Conservation (phyloP, 2,113 vertebrate genomes). For the Oenanthe oenanthe region DNA sequence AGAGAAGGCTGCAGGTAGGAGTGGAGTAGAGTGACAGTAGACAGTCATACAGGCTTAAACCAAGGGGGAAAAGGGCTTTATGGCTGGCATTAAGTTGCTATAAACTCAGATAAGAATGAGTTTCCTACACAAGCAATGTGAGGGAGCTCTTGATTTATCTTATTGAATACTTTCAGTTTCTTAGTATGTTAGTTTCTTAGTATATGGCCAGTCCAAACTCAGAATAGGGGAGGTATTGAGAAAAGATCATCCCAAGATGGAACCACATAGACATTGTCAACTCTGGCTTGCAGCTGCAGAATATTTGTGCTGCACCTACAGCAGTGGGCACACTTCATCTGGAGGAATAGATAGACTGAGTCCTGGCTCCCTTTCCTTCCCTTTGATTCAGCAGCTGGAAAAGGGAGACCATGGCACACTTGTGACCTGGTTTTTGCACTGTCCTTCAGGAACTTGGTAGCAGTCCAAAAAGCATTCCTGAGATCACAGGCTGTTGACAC, state of each 20-base stretch:
- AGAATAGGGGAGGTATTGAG: background rate
- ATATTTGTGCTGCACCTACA: background rate
- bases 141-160: background rate
- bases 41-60: background rate
- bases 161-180: background rate
- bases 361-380: background rate
- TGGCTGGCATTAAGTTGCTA: background rate
- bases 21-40: background rate
- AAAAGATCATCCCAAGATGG: background rate
- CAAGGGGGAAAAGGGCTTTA: rapidly evolving
- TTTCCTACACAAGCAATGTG: background rate
- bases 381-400: slow-evolving; percentile 26
- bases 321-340: background rate
- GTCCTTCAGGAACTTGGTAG: slow-evolving; percentile 53
- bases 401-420: background rate
- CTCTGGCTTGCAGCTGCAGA: background rate
- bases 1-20: background rate
- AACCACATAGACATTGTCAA: rapidly evolving
- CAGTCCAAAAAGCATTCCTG: slow-evolving; percentile 21
- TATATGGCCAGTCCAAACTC: background rate
- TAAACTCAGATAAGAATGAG: background rate
- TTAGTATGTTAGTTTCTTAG: background rate
- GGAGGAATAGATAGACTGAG: background rate
- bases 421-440: slow-evolving; percentile 49
- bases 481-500: slow-evolving; percentile 55